Conservation (phyloP, 2,888 invertebrate genomes). For the Cataglyphis cursor region DNA sequence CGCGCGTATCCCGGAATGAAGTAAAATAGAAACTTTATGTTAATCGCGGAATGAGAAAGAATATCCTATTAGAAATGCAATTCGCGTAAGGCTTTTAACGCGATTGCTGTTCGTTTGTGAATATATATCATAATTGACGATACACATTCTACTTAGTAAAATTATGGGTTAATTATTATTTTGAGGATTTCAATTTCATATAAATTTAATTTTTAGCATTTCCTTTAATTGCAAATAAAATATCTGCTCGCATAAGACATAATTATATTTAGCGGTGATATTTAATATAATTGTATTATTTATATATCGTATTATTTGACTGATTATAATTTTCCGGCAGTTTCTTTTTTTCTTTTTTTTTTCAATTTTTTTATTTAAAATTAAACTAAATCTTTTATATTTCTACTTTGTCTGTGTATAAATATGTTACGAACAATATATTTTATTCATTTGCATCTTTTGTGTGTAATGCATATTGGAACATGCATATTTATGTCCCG, state of each 20-base stretch:
- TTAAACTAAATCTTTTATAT: slow-evolving; percentile 9
- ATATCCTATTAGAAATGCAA: slow-evolving; percentile 33
- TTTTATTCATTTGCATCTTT: background rate
- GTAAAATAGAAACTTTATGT: slow-evolving; percentile 25
- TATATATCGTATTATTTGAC: background rate
- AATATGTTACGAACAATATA: background rate
- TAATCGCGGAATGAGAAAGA: slow-evolving; percentile 40
- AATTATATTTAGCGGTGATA: slow-evolving; percentile 28
- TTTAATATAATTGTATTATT: background rate
- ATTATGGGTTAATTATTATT: slow-evolving; percentile 62
- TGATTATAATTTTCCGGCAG: background rate
- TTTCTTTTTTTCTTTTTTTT: background rate
- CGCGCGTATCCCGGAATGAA: slow-evolving; percentile 16
- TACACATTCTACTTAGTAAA: slow-evolving; percentile 19
- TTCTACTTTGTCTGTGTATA: slow-evolving; percentile 26
- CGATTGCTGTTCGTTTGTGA: slow-evolving; percentile 38
- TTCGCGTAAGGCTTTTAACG: slow-evolving; percentile 49
- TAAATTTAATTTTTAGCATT: background rate
- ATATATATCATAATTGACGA: slow-evolving; percentile 40
- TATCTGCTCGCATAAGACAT: slow-evolving; percentile 7
- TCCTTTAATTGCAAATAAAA: background rate
- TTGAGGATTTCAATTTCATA: slow-evolving; percentile 45
- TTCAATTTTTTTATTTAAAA: background rate
- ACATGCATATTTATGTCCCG: slow-evolving; percentile 46
- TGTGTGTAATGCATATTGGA: slow-evolving; percentile 45